phyloP scores from a whole-genome alignment of 2,888 invertebrate species.

The Melinaea marsaeus region DNA sequence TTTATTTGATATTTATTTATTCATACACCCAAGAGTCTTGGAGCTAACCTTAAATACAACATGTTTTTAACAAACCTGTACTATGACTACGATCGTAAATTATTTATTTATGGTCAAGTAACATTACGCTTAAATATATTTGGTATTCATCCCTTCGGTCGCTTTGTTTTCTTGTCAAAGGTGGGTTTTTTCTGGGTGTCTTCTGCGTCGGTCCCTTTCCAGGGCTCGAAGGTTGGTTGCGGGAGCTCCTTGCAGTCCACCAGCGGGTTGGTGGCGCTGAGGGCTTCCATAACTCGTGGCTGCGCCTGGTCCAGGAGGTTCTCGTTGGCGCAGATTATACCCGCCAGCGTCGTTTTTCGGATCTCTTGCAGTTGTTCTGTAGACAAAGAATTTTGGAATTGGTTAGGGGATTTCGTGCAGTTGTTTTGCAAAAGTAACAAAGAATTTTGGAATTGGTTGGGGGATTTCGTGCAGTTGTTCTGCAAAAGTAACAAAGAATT shows the following conservation, averaged over 20 bases:
- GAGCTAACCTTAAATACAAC: too few species aligned
- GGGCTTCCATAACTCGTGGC: slow-evolving; percentile 83
- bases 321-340: slow-evolving; percentile 87
- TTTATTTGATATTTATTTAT: too few species aligned
- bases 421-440: not conserved
- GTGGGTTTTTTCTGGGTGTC: not conserved
- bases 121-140: not conserved
- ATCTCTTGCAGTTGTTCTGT: slow-evolving; percentile 88
- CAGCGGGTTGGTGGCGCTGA: slow-evolving; percentile 77
- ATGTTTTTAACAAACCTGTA: too few species aligned
- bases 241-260: slow-evolving; percentile 80
- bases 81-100: too few species aligned
- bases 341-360: slow-evolving; percentile 84
- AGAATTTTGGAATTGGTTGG: too few species aligned
- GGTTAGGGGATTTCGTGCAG: not conserved
- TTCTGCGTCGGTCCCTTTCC: slow-evolving; percentile 61
- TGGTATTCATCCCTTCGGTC: not conserved
- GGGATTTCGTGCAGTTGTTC: too few species aligned
- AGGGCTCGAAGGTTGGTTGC: slow-evolving; percentile 75
- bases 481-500: too few species aligned
- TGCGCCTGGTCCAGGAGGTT: slow-evolving; percentile 81
- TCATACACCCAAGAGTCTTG: too few species aligned
- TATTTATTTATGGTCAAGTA: too few species aligned
- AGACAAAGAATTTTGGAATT: not conserved
- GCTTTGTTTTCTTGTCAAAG: not conserved